Conservation (phyloP, 2,797 vertebrate genomes). For the Tarsius wallacei region DNA sequence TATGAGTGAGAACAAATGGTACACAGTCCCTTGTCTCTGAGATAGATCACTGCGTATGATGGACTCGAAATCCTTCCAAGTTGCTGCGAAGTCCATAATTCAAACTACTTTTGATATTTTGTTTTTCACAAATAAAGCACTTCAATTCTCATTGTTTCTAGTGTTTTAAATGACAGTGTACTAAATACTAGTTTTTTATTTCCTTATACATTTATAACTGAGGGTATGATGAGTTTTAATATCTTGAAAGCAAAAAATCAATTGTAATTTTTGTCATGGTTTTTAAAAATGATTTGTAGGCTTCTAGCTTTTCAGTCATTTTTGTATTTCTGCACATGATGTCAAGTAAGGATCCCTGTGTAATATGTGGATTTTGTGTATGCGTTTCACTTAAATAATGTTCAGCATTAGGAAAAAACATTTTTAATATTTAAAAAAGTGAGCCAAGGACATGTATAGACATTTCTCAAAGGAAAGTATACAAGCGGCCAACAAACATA, state of each 20-base stretch:
- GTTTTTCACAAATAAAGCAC: neutral
- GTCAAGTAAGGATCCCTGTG: neutral
- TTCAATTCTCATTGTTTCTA: constrained; percentile 43
- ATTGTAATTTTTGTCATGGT: neutral
- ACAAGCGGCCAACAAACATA: too few species aligned
- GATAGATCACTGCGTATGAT: too few species aligned
- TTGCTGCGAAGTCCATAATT: neutral
- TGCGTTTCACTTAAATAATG: constrained; percentile 29
- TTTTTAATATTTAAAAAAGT: too few species aligned
- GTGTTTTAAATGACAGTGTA: neutral
- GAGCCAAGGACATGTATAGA: too few species aligned
- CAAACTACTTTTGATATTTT: neutral
- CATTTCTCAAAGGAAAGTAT: too few species aligned
- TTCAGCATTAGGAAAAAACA: neutral
- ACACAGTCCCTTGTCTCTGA: too few species aligned
- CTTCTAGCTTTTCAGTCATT: neutral
- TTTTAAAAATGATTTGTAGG: neutral
- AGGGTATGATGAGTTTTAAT: constrained; percentile 12
- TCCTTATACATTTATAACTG: neutral
- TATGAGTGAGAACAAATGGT: too few species aligned
- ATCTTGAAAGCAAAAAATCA: constrained; percentile 20
- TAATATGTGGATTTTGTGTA: neutral
- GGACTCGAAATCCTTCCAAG: too few species aligned
- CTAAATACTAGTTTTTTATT: neutral
- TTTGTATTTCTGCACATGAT: neutral